Evolutionary conservation across 2,888 invertebrate genomes (phyloP).

Genomic region (Yponomeuta malinellus): DNA sequence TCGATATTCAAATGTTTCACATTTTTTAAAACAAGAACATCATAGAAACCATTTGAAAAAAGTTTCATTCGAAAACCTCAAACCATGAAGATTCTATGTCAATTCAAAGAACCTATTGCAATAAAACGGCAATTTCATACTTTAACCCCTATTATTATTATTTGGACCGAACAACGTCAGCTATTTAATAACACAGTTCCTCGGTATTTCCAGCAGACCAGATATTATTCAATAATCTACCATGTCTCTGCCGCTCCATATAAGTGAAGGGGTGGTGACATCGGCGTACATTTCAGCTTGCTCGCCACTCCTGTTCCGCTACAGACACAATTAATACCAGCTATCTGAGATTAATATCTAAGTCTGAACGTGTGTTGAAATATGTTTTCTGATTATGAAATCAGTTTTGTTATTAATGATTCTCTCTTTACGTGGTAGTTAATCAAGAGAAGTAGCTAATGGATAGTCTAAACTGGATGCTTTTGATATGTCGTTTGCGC

Average conservation of each 20-base stretch:
- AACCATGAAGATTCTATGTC: too few relatives aligned
- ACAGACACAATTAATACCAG: background rate
- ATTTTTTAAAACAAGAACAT: too few relatives aligned
- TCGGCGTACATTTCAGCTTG: background rate
- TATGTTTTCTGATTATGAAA: background rate
- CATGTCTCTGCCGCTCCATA: background rate
- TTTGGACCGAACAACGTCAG: too few relatives aligned
- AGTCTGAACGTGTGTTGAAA: background rate
- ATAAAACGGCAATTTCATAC: too few relatives aligned
- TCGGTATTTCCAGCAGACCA: too few relatives aligned
- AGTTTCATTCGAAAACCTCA: too few relatives aligned
- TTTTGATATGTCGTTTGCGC: background rate
- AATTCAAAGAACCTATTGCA: too few relatives aligned
- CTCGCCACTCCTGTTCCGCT: background rate
- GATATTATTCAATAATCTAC: background rate
- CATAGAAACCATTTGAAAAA: too few relatives aligned
- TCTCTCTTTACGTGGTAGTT: background rate
- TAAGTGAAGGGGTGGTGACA: background rate
- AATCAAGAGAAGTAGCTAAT: constrained; percentile 3
- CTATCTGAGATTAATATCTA: constrained; percentile 1
- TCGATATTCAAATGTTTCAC: too few relatives aligned
- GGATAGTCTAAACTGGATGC: background rate
- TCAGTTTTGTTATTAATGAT: background rate
- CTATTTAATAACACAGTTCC: too few relatives aligned
- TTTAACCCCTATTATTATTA: too few relatives aligned